Conservation (phyloP, 2,797 vertebrate genomes). For the Sebastes variabilis region DNA sequence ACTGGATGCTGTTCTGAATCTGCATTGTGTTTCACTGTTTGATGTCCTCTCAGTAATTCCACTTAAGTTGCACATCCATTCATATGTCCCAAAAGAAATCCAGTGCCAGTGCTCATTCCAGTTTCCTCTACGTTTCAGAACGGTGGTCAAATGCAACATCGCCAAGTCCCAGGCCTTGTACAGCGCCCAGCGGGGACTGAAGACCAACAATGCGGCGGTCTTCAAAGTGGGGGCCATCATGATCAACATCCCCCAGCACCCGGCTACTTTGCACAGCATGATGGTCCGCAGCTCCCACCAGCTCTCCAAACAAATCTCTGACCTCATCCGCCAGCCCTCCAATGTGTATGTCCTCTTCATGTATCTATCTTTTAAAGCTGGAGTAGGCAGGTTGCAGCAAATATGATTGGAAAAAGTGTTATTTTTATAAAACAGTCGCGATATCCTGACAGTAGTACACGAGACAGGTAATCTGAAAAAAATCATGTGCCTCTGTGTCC, state of each 20-base stretch:
- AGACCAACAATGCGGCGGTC: slow-evolving; percentile 95
- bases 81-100: neutral
- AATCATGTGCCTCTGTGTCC: no score
- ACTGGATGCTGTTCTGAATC: slow-evolving; percentile 14
- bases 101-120: neutral
- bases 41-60: slow-evolving; percentile 15
- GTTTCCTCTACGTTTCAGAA: slow-evolving; percentile 79
- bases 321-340: slow-evolving; percentile 96
- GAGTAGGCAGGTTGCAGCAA: accelerated
- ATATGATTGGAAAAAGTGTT: accelerated
- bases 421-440: no score
- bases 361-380: neutral
- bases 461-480: no score
- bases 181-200: slow-evolving; percentile 94
- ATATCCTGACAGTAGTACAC: no score
- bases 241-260: slow-evolving; percentile 99
- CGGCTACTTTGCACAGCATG: slow-evolving; percentile 98
- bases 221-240: slow-evolving; percentile 97
- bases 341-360: slow-evolving; percentile 80
- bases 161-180: slow-evolving; percentile 98
- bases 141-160: slow-evolving; percentile 98
- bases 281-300: slow-evolving; percentile 99
- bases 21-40: slow-evolving; percentile 54
- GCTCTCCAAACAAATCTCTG: slow-evolving; percentile 98
- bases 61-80: slow-evolving; percentile 7